These are phyloP conservation scores for Otolemur crassicaudatus DNA, from an alignment of 2,797 vertebrate genomes.

Conservation along the genomic window DNA sequence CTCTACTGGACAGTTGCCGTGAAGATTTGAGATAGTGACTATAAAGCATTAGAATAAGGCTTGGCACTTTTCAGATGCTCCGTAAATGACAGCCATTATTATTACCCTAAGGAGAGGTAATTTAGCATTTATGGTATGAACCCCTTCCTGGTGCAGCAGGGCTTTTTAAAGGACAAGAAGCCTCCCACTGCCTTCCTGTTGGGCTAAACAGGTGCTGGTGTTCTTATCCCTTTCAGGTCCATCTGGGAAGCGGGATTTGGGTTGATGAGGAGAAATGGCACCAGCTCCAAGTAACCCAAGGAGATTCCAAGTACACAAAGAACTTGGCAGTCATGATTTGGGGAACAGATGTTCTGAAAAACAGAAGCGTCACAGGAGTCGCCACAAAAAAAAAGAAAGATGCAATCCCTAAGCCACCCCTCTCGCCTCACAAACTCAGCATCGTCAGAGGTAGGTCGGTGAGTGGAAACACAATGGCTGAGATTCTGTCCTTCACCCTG, in stretches of 20 bases:
- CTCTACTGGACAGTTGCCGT: background rate
- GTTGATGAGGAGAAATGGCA: slow-evolving; percentile 99
- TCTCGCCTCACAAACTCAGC: slow-evolving; percentile 99
- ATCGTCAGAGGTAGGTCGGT: slow-evolving; percentile 96
- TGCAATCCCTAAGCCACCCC: slow-evolving; percentile 97
- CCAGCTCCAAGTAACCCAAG: slow-evolving; percentile 98
- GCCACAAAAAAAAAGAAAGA: slow-evolving; percentile 99
- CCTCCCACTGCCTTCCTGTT: background rate
- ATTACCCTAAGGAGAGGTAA: background rate
- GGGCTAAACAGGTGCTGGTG: slow-evolving; percentile 54
- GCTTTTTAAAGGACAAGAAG: slow-evolving; percentile 7
- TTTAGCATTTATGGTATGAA: background rate
- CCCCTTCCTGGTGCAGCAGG: background rate
- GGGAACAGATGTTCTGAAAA: slow-evolving; percentile 99
- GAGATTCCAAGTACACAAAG: slow-evolving; percentile 99
- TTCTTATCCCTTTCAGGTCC: slow-evolving; percentile 91
- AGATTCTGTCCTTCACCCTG: background rate
- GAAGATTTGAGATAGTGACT: background rate
- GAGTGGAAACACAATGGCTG: background rate
- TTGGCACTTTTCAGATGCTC: background rate
- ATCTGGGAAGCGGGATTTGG: slow-evolving; percentile 99
- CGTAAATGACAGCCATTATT: too few species aligned
- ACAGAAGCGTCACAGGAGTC: slow-evolving; percentile 98
- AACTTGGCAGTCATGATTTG: slow-evolving; percentile 99
- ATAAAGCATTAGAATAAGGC: background rate